phyloP scores from a whole-genome alignment of 2,888 invertebrate species.

The Gortyna flavago region DNA sequence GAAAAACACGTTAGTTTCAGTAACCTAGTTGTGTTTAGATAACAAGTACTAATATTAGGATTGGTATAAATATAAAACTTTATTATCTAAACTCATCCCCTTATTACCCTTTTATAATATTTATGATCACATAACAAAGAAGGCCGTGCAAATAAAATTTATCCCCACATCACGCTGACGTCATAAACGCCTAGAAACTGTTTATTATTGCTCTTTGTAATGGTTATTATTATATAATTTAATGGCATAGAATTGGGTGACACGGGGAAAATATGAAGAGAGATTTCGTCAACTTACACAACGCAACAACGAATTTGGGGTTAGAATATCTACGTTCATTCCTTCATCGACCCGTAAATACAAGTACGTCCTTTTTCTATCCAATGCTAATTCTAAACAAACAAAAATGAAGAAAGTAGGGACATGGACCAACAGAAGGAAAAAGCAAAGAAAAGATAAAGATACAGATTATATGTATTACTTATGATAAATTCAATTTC shows the following conservation, averaged over 20 bases:
- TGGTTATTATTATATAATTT: slow-evolving; percentile 32
- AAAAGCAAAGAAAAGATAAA: slow-evolving; percentile 33
- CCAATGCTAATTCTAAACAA: not conserved
- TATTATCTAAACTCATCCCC: not conserved
- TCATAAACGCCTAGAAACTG: slow-evolving; percentile 44
- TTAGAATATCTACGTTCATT: no score
- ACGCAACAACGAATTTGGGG: not conserved
- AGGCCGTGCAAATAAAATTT: slow-evolving; percentile 32
- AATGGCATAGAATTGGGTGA: slow-evolving; percentile 7
- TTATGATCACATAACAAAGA: slow-evolving; percentile 27
- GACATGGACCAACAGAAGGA: not conserved
- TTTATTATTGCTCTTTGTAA: slow-evolving; percentile 55
- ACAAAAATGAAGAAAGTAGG: slow-evolving; percentile 13
- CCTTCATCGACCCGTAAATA: not conserved
- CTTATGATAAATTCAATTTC: slow-evolving; percentile 29
- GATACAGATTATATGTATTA: slow-evolving; percentile 21
- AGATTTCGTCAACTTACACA: not conserved
- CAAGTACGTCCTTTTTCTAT: not conserved
- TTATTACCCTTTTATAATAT: slow-evolving; percentile 1
- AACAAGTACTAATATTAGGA: not conserved
- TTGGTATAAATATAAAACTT: not conserved
- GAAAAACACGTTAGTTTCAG: not conserved
- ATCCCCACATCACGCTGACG: slow-evolving; percentile 26
- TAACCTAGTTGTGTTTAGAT: not conserved
- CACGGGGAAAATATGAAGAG: slow-evolving; percentile 3